These are phyloP conservation scores for Ageneiosus marmoratus DNA, from an alignment of 2,113 vertebrate species.

Conservation along the genomic window DNA sequence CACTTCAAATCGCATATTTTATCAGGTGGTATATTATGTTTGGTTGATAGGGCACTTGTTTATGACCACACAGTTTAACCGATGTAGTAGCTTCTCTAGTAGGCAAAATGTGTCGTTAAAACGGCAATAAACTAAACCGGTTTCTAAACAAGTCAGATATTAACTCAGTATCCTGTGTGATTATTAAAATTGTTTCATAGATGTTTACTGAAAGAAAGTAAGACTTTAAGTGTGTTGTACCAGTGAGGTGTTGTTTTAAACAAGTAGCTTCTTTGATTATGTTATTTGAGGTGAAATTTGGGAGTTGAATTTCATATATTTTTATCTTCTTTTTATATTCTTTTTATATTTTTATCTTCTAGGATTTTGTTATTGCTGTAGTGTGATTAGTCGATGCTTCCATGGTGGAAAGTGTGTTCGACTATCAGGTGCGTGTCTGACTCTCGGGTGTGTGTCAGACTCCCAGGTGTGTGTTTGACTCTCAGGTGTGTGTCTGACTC, in stretches of 20 bases:
- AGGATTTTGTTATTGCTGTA: neutral
- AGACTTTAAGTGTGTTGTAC: neutral
- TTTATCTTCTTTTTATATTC: neutral
- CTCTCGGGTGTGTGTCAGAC: too few species aligned
- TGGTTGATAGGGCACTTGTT: neutral
- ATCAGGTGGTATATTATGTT: neutral
- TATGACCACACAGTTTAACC: neutral
- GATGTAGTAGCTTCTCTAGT: neutral
- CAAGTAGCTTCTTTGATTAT: neutral
- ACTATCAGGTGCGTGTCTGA: too few species aligned
- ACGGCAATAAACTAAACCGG: neutral
- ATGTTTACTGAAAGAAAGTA: neutral
- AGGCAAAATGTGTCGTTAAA: neutral
- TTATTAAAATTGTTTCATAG: neutral
- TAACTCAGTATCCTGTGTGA: neutral
- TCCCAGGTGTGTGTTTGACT: too few species aligned
- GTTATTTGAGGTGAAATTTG: neutral
- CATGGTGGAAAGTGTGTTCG: neutral
- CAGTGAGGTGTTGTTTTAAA: neutral
- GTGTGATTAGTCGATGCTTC: neutral
- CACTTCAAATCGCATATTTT: neutral
- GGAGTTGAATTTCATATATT: neutral
- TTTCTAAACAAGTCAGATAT: neutral
- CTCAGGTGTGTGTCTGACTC: too few species aligned
- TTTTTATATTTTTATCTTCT: neutral